Percentiles rank a stretch among this genome's conserved stretches.
Conservation (phyloP, 2,797 vertebrate species). For the Heliangelus exortis region DNA sequence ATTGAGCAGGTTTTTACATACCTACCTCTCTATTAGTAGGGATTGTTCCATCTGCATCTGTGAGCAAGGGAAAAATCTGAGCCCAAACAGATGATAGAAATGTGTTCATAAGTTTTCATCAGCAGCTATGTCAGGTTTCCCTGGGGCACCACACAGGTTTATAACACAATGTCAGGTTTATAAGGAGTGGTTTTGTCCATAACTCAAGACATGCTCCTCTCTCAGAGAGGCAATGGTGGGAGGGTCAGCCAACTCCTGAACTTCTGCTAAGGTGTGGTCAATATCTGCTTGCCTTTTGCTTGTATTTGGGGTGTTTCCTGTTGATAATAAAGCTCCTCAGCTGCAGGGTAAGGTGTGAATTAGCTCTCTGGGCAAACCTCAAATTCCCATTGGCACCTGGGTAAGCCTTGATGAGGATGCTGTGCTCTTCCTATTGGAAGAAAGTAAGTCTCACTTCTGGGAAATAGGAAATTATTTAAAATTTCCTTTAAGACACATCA, state of each 20-base stretch:
- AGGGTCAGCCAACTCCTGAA: background rate
- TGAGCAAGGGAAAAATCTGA: background rate
- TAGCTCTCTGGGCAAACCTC: background rate
- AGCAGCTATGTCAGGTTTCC: background rate
- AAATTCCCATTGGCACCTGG: background rate
- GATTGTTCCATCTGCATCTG: background rate
- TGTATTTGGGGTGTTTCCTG: background rate
- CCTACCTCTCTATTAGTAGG: background rate
- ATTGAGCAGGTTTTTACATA: background rate
- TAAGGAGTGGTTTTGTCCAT: background rate
- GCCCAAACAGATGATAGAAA: background rate
- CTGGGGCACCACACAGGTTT: background rate
- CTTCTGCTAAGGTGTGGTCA: background rate
- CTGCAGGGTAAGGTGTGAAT: background rate
- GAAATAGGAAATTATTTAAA: background rate
- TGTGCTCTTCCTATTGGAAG: background rate
- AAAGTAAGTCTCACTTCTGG: background rate
- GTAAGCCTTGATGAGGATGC: background rate
- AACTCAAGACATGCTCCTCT: background rate
- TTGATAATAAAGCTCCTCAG: background rate
- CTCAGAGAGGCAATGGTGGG: background rate
- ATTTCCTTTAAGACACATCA: background rate
- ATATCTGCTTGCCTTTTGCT: background rate
- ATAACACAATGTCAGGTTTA: background rate
- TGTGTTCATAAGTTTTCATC: background rate